Base-by-base conservation (phyloP, 2,797 vertebrate genomes). In the Coregonus suidteri region DNA sequence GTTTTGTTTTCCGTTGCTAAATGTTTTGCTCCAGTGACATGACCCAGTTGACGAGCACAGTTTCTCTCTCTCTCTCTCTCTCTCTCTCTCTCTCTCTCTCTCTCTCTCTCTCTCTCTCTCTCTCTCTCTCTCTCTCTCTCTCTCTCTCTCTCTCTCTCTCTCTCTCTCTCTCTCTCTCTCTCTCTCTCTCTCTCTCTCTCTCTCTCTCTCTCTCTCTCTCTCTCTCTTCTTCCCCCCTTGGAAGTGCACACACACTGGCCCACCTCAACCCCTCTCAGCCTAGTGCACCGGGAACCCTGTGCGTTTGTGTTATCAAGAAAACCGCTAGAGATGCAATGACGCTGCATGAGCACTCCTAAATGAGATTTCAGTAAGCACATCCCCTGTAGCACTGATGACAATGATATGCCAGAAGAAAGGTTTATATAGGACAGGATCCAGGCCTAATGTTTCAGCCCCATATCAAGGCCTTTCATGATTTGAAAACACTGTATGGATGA, bases 281-380 rank as follows among this genome's bases (percentile, higher is more conserved):
- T 80, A 13, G 71, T 77, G 47, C 71, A 79, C 66, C 37, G 73
- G 71, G 41, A 53, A 53, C 37, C n/a, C 84, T 85, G 86, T 82
- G 87, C 74, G 65, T 62, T 82, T 81, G 72, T 30, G 30, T 84
- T 74, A n/a, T 34, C 65, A 81, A 76, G 35, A 74, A 69, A 56
- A 79, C 18, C 30, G 71, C 20, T 54, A 70, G 35, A 66, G 70
- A 66, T 71, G 56, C 51, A 72, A 67, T 51, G 7, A 34, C 52
- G 65, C 66, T 76, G 67, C 52, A 76, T 75, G 25, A 25, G 25
- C 25, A 25, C 25, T 25, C 25, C 25, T 25, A 25, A 25, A 25
- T 25, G 18, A 56, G 11, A 51, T 47, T 14, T 47, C 56, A 53
- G 59, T 25, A 82, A 83, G 80, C 72, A 75, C 74, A 77, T 59